These are phyloP conservation scores for Epinephelus lanceolatus DNA, from an alignment of 2,113 vertebrate species.

Conservation along the genomic window DNA sequence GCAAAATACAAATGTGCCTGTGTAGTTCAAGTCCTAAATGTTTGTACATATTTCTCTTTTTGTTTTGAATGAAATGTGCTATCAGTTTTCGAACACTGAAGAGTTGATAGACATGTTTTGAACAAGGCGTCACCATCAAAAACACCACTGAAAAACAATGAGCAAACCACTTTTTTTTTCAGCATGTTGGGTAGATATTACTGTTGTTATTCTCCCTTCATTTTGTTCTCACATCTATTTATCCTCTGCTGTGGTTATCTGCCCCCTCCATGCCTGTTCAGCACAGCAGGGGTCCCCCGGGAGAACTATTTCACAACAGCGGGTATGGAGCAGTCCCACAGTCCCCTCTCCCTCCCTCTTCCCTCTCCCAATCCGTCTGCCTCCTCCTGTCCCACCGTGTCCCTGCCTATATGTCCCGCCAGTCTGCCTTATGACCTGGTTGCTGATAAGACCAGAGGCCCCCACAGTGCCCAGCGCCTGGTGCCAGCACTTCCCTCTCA, in stretches of 20 bases:
- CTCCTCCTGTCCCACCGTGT: slow-evolving; percentile 55
- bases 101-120: slow-evolving; percentile 54
- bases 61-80: slow-evolving; percentile 33
- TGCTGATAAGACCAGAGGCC: slow-evolving; percentile 81
- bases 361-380: slow-evolving; percentile 51
- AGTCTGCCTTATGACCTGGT: slow-evolving; percentile 73
- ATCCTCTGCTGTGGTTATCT: slow-evolving; percentile 80
- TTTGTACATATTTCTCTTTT: slow-evolving; percentile 21
- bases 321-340: slow-evolving; percentile 64
- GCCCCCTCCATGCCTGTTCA: slow-evolving; percentile 77
- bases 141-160: slow-evolving; percentile 58
- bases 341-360: slow-evolving; percentile 42
- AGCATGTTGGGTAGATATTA: slow-evolving; percentile 39
- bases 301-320: slow-evolving; percentile 78
- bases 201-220: slow-evolving; percentile 64
- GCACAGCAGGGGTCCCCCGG: slow-evolving; percentile 81
- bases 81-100: slow-evolving; percentile 16
- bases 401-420: slow-evolving; percentile 61
- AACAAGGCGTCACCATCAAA: slow-evolving; percentile 52
- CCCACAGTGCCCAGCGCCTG: slow-evolving; percentile 62
- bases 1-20: slow-evolving; percentile 31
- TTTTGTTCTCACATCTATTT: slow-evolving; percentile 72
- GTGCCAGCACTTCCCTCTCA: slow-evolving; percentile 77
- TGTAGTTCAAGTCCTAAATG: slow-evolving; percentile 13
- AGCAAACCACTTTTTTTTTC: slow-evolving; percentile 13